Base-by-base conservation (phyloP, 1,140 invertebrate species). In the Zaprionus davidi region DNA sequence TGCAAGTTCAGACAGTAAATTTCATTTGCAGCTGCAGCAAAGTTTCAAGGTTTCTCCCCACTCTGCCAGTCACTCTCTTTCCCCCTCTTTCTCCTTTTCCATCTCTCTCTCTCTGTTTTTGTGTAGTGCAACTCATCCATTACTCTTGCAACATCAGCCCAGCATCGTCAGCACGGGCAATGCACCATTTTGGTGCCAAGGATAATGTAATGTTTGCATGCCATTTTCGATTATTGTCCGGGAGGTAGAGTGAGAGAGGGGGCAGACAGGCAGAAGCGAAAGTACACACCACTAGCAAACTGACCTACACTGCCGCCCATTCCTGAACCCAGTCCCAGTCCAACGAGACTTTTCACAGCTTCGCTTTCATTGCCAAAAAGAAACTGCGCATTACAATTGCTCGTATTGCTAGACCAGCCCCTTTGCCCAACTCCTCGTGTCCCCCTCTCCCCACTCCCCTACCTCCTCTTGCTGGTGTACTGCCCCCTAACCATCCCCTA, bases 121-220 rank as follows among this genome's bases (percentile, higher is more conserved):
- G 12, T 26, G 28, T 15, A 26, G 15, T 31, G 49, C 49, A 31
- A 64, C 20, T 60, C 62, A 71, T 64, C 13, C 36, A 36, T 46
- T 71, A 58, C 60, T 36, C 60, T 65, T 65, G 68, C 73, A 58
- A 26, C 56, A 41, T 12, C 60, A 70, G 71, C 63, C 56, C 55
- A 36, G 38, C 15, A 5, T 15, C 41, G 41, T 71, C 44, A 34
- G 60, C 56, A 67, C 67, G 76, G 68, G 57, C 85, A 90, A 72
- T 86, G 85, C 71, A 86, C 86, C 82, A 64, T 90, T 82, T 90
- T 86, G 56, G 77, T 90, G 86, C 85, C 86, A 90, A 90, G 81
- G 84, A 90, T 88, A 75, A 70, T 51, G 59, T 65, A 51, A 22
- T 72, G 59, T 78, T 88, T 79, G 84, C 71, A 80, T 79, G 83